phyloP scores from a whole-genome alignment of 2,113 vertebrate species.

The Mesembrinibis cayennensis region DNA sequence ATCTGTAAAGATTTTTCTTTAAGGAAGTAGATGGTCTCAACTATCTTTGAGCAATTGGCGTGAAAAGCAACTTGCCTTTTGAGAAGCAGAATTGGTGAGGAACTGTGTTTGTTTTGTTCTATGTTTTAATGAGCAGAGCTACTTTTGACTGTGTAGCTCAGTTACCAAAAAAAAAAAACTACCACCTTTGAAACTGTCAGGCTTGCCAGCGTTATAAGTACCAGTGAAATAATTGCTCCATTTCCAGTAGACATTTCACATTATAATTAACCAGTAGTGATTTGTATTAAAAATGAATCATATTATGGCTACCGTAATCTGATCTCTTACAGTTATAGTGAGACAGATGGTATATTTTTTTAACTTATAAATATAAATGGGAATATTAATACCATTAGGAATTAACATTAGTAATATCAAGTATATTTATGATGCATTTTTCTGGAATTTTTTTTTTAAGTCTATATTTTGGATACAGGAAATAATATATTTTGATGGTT shows the following conservation, averaged over 20 bases:
- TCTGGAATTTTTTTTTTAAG: conserved; percentile 44
- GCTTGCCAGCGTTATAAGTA: not conserved
- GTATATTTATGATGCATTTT: conserved; percentile 49
- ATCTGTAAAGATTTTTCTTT: not conserved
- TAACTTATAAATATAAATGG: conserved; percentile 72
- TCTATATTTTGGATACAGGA: not conserved
- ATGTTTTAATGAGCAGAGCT: not conserved
- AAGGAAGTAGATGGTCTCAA: not conserved
- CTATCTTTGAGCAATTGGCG: not conserved
- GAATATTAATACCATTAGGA: conserved; percentile 49
- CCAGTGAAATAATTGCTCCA: conserved; percentile 41
- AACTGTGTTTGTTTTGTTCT: not conserved
- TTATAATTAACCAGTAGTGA: conserved; percentile 51
- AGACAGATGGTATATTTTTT: conserved; percentile 64
- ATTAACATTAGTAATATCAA: conserved; percentile 56
- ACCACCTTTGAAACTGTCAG: not conserved
- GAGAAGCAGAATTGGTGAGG: not conserved
- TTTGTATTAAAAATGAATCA: conserved; percentile 57
- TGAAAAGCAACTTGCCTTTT: not conserved
- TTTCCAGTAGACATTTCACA: conserved; percentile 54
- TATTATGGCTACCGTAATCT: conserved; percentile 42
- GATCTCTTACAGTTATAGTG: conserved; percentile 42
- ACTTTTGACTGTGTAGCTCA: not conserved
- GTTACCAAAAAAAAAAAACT: not conserved
- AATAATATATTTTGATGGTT: not conserved